Conservation (phyloP, 1,140 invertebrate genomes). For the Sycobia sp. region DNA sequence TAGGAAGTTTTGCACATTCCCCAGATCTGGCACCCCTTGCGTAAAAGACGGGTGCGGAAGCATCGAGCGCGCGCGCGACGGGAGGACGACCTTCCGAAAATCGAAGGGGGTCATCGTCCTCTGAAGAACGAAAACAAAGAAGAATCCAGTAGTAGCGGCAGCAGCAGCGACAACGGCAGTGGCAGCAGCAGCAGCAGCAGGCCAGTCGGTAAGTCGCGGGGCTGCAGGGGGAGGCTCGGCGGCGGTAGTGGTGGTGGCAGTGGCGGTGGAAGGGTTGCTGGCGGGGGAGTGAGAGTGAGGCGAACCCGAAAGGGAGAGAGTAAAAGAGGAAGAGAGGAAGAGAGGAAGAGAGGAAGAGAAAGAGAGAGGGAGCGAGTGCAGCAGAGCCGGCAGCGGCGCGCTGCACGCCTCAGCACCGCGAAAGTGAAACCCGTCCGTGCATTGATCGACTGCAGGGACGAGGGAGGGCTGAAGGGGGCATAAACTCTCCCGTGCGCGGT, state of each 20-base stretch:
- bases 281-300: slow-evolving; percentile 2
- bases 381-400: not conserved
- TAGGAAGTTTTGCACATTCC: no score
- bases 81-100: not conserved
- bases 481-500: slow-evolving; percentile 48
- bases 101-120: slow-evolving; percentile 2
- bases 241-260: not conserved
- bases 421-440: slow-evolving; percentile 63
- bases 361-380: slow-evolving; percentile 8
- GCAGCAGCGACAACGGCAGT: no score
- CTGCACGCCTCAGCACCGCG: slow-evolving; percentile 29
- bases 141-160: no score
- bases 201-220: no score
- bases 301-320: not conserved
- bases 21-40: no score
- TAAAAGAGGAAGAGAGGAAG: not conserved
- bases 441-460: slow-evolving; percentile 61
- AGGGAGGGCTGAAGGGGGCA: slow-evolving; percentile 41
- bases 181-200: no score
- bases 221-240: not conserved
- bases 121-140: not conserved
- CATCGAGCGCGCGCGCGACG: not conserved
- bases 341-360: slow-evolving; percentile 7
- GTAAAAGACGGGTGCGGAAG: no score
- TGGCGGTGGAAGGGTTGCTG: not conserved